Conservation (phyloP, 2,113 vertebrate species). For the Psephotus haematonotus region DNA sequence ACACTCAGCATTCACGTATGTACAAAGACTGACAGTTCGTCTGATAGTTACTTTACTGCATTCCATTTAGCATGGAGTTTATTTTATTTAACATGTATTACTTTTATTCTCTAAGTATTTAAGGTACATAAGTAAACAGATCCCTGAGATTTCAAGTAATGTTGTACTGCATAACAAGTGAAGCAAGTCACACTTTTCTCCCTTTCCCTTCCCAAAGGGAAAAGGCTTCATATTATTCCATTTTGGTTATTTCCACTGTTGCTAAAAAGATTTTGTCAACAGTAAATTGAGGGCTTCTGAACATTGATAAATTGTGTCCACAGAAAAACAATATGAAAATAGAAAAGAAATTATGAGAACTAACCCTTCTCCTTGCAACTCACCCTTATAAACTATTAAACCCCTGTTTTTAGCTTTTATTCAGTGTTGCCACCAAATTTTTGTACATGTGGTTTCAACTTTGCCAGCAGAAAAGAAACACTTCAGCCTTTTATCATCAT, state of each 20-base stretch:
- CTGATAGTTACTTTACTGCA: background rate
- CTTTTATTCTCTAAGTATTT: background rate
- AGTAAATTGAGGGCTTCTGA: background rate
- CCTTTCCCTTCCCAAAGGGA: background rate
- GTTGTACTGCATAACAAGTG: background rate
- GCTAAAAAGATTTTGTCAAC: slow-evolving; percentile 18
- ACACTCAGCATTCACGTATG: background rate
- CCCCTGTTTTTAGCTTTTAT: background rate
- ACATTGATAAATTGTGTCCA: background rate
- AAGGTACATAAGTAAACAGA: background rate
- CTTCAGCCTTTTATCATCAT: background rate
- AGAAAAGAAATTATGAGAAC: background rate
- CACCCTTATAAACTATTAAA: background rate
- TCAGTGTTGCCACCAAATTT: background rate
- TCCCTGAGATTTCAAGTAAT: background rate
- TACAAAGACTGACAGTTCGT: background rate
- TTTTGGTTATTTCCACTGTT: background rate
- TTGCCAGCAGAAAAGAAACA: slow-evolving; percentile 17
- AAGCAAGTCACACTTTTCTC: background rate
- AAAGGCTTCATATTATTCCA: background rate
- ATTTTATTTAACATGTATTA: background rate
- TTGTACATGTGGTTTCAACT: background rate
- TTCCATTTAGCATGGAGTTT: background rate
- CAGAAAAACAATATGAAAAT: background rate
- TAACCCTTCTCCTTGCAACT: background rate